These are phyloP conservation scores for Thunnus albacares DNA, from an alignment of 2,797 vertebrate genomes.

Conservation along the genomic window DNA sequence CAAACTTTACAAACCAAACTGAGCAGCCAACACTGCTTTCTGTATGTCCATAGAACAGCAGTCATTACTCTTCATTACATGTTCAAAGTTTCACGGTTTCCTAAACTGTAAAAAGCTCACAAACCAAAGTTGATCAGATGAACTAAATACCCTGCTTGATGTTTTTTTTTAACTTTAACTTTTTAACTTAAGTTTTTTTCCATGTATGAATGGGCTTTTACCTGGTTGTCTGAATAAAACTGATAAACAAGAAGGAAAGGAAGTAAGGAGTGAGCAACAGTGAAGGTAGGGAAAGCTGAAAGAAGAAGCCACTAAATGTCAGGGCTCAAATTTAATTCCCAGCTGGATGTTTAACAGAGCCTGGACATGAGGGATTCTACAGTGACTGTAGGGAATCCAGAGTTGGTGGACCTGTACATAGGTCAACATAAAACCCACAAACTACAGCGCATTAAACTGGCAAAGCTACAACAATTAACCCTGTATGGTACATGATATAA, in stretches of 20 bases:
- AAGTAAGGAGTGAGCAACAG: not conserved
- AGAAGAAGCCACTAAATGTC: not conserved
- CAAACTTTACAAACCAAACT: too few species aligned
- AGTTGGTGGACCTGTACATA: not conserved
- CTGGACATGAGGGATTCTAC: conserved; percentile 2
- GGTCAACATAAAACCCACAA: not conserved
- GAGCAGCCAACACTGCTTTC: too few species aligned
- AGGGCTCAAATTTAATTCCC: conserved; percentile 1
- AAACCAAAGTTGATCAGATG: not conserved
- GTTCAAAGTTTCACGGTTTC: not conserved
- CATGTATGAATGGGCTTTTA: not conserved
- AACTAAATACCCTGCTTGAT: not conserved
- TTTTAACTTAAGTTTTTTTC: not conserved
- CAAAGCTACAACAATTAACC: too few species aligned
- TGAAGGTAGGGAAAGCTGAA: not conserved
- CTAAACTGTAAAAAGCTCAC: not conserved
- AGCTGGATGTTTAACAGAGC: not conserved
- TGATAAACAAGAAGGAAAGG: not conserved
- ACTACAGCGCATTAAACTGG: not conserved
- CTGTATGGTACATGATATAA: not conserved
- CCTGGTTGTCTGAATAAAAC: not conserved
- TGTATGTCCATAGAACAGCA: too few species aligned
- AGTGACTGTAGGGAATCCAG: not conserved
- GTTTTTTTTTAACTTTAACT: too few species aligned
- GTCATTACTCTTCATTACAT: not conserved